Evolutionary conservation across 2,113 vertebrate genomes (phyloP).

Genomic region (Oreochromis niloticus): DNA sequence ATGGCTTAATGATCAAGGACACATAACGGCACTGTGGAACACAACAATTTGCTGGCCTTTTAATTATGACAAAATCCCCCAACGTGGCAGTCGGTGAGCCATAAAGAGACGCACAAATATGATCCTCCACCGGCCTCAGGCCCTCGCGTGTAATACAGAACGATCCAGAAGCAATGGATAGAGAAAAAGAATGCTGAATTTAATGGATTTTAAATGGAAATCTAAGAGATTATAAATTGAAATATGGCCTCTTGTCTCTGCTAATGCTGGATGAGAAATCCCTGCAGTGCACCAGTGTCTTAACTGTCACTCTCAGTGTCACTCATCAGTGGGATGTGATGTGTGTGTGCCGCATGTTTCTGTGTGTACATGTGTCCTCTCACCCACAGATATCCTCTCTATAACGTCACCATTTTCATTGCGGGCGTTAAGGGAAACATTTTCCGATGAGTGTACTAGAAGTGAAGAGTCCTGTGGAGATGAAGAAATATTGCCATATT

Average conservation of each 20-base stretch:
- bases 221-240: slow-evolving; percentile 63
- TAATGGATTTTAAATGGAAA: slow-evolving; percentile 69
- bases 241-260: slow-evolving; percentile 45
- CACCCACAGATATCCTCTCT: slow-evolving; percentile 88
- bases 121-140: slow-evolving; percentile 25
- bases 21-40: slow-evolving; percentile 47
- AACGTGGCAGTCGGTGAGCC: slow-evolving; percentile 42
- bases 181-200: slow-evolving; percentile 45
- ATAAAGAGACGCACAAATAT: slow-evolving; percentile 65
- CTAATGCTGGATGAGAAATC: slow-evolving; percentile 34
- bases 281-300: slow-evolving; percentile 22
- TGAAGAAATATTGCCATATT: background rate
- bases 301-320: slow-evolving; percentile 1
- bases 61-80: slow-evolving; percentile 52
- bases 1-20: slow-evolving; percentile 48
- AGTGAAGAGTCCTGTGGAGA: slow-evolving; percentile 81
- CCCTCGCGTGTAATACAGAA: slow-evolving; percentile 49
- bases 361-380: slow-evolving; percentile 25
- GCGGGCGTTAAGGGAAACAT: slow-evolving; percentile 86
- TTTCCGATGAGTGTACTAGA: slow-evolving; percentile 83
- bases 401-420: slow-evolving; percentile 85
- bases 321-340: slow-evolving; percentile 17
- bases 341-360: background rate
- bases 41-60: slow-evolving; percentile 56
- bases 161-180: slow-evolving; percentile 48